These are phyloP conservation scores for Agrotis ipsilon DNA, from an alignment of 2,888 invertebrate species.

Conservation along the genomic window DNA sequence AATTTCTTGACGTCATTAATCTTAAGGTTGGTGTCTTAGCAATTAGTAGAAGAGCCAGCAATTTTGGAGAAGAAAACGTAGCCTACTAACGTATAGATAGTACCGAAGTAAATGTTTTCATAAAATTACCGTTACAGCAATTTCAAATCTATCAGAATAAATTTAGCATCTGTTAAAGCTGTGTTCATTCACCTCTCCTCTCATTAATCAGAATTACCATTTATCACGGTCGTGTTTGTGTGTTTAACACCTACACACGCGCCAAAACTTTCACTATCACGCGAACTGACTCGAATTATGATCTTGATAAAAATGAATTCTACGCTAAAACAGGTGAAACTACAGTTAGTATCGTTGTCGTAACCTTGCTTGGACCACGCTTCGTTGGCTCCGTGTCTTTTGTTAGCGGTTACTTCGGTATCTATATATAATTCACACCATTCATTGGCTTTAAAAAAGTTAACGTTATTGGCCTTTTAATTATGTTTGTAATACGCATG, in stretches of 20 bases:
- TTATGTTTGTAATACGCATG: slow-evolving; percentile 44
- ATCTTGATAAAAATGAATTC: slow-evolving; percentile 70
- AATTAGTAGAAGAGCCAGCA: not conserved
- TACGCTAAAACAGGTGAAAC: slow-evolving; percentile 76
- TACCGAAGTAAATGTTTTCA: not conserved
- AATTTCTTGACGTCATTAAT: slow-evolving; percentile 21
- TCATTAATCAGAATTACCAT: slow-evolving; percentile 21
- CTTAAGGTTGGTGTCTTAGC: not conserved
- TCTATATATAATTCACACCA: slow-evolving; percentile 68
- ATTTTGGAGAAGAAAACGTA: not conserved
- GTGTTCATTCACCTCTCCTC: not conserved
- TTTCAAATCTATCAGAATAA: not conserved
- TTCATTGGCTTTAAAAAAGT: slow-evolving; percentile 62
- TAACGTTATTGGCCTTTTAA: slow-evolving; percentile 60
- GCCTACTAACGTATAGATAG: not conserved
- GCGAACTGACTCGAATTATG: slow-evolving; percentile 69
- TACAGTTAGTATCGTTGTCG: slow-evolving; percentile 68
- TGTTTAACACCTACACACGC: slow-evolving; percentile 30
- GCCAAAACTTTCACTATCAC: slow-evolving; percentile 78
- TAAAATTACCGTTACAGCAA: not conserved
- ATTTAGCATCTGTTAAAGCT: slow-evolving; percentile 11
- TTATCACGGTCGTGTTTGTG: slow-evolving; percentile 19
- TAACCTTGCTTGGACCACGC: slow-evolving; percentile 80
- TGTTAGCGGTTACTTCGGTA: slow-evolving; percentile 72
- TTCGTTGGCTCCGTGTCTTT: slow-evolving; percentile 73